phyloP scores from a whole-genome alignment of 2,888 invertebrate genomes.

The Tipula helvola region DNA sequence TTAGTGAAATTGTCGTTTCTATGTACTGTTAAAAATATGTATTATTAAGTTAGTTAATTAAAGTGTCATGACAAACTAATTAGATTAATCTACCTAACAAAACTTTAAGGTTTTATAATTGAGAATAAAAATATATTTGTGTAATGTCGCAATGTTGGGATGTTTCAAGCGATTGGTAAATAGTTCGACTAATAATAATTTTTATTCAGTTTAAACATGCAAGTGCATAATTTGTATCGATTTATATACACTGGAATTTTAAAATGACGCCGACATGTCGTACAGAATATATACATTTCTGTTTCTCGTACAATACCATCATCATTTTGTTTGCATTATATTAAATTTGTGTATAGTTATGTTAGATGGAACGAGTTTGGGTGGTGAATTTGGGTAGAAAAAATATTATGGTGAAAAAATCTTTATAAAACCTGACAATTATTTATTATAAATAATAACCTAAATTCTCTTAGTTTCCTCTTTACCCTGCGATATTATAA shows the following conservation, averaged over 20 bases:
- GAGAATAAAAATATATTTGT: neutral
- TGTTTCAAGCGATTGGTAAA: constrained; percentile 8
- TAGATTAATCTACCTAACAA: neutral
- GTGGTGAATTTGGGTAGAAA: neutral
- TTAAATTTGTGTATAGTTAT: neutral
- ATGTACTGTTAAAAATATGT: neutral
- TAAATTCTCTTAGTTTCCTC: neutral
- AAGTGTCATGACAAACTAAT: neutral
- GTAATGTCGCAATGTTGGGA: neutral
- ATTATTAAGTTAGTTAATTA: neutral
- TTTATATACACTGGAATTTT: neutral
- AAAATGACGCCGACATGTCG: neutral
- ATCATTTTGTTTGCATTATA: neutral
- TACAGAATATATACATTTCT: neutral
- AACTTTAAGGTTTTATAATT: neutral
- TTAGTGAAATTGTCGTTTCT: neutral
- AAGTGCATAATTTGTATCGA: neutral
- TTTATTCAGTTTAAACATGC: neutral
- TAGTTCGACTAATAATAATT: neutral
- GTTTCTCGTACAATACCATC: neutral
- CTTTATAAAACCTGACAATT: neutral
- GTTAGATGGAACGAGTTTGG: neutral
- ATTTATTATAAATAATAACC: neutral
- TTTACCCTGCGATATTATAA: neutral
- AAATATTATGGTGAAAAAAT: neutral